Percentiles rank a stretch among this genome's conserved stretches.
These are phyloP conservation scores for Chinchilla lanigera DNA, from an alignment of 2,113 vertebrate genomes.

Conservation along the genomic window DNA sequence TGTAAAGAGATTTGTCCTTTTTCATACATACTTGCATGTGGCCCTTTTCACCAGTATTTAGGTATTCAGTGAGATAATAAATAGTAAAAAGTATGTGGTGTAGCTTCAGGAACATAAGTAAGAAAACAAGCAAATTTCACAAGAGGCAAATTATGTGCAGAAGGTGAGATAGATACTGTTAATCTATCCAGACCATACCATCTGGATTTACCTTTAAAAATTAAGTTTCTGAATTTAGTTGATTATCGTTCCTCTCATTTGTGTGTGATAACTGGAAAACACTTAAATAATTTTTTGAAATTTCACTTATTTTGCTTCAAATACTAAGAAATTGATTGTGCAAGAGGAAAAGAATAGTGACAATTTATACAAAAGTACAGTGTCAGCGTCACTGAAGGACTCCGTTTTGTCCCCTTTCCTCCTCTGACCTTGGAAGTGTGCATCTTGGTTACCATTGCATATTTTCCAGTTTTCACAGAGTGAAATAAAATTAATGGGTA, in stretches of 20 bases:
- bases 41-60: not conserved
- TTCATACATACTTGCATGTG: not conserved
- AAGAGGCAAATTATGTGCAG: not conserved
- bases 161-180: not conserved
- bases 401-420: not conserved
- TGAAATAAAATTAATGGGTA: constrained; percentile 63
- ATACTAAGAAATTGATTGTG: constrained; percentile 16
- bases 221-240: not conserved
- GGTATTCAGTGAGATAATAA: not conserved
- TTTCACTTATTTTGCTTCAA: not conserved
- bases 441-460: not conserved
- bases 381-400: not conserved
- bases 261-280: not conserved
- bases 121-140: not conserved
- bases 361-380: not conserved
- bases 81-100: not conserved
- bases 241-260: not conserved
- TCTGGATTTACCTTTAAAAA: not conserved
- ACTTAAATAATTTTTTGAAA: not conserved
- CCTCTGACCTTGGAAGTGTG: not conserved
- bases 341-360: not conserved
- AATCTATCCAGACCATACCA: not conserved
- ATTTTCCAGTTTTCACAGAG: constrained; percentile 59
- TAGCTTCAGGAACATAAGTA: not conserved
- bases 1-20: not conserved